Evolutionary conservation across 2,888 invertebrate species (phyloP).

Genomic region (Dasysyrphus tricinctus): DNA sequence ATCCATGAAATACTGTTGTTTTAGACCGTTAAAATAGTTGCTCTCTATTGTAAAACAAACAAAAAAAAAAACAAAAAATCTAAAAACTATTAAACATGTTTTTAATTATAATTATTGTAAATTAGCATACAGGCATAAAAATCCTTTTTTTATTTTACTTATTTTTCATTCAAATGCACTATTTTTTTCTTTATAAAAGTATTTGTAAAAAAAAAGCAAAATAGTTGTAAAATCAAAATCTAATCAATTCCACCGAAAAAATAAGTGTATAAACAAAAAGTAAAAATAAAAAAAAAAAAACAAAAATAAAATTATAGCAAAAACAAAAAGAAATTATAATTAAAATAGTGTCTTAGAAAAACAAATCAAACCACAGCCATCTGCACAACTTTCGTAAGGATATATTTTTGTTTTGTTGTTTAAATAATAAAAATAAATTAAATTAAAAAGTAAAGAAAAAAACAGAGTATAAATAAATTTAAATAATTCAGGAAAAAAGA

Average conservation of each 20-base stretch:
- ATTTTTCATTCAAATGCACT: slow-evolving; percentile 48
- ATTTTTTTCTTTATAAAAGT: slow-evolving; percentile 48
- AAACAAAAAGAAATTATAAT: slow-evolving; percentile 5
- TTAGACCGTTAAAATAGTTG: slow-evolving; percentile 74
- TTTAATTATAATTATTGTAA: slow-evolving; percentile 26
- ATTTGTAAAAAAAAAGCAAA: slow-evolving; percentile 50
- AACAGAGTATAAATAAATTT: slow-evolving; percentile 3
- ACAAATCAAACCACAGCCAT: slow-evolving; percentile 40
- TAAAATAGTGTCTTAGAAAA: slow-evolving; percentile 72
- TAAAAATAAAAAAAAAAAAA: not conserved
- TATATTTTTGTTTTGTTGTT: slow-evolving; percentile 8
- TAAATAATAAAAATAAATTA: not conserved
- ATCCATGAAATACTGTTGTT: slow-evolving; percentile 32
- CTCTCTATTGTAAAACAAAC: slow-evolving; percentile 62
- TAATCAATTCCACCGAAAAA: slow-evolving; percentile 68
- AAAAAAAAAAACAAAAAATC: slow-evolving; percentile 13
- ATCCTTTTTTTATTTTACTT: slow-evolving; percentile 19
- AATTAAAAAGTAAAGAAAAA: not conserved
- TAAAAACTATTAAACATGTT: not conserved
- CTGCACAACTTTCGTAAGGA: slow-evolving; percentile 42
- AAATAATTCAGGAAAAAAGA: not conserved
- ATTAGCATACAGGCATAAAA: slow-evolving; percentile 41
- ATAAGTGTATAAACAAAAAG: slow-evolving; percentile 50
- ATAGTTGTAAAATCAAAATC: slow-evolving; percentile 69
- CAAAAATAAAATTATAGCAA: slow-evolving; percentile 32